Conservation (phyloP, 2,888 invertebrate genomes). For the Troides helena region DNA sequence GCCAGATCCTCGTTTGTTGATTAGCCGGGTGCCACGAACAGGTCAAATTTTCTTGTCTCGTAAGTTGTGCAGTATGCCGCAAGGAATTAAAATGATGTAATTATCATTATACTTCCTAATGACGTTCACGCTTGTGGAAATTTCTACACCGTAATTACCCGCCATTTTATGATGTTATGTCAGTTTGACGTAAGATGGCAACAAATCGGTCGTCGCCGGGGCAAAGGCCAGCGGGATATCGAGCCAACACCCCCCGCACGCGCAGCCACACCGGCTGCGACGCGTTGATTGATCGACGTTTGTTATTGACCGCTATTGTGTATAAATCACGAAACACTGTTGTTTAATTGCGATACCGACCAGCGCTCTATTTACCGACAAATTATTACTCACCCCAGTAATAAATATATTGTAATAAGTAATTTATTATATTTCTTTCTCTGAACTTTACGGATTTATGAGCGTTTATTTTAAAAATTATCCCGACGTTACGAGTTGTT, state of each 20-base stretch:
- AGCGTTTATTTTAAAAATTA: no score
- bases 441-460: no score
- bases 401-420: neutral
- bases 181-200: slow-evolving; percentile 18
- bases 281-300: slow-evolving; percentile 14
- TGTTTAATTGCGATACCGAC: slow-evolving; percentile 9
- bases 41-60: no score
- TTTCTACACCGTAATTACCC: neutral
- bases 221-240: slow-evolving; percentile 26
- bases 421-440: no score
- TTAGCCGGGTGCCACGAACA: no score
- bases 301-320: slow-evolving; percentile 8
- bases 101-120: neutral
- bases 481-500: no score
- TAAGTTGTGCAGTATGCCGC: no score
- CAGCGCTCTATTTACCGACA: neutral
- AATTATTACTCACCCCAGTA: neutral
- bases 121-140: slow-evolving; percentile 8
- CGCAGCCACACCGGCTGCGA: slow-evolving; percentile 8
- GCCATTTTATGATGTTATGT: slow-evolving; percentile 17
- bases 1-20: no score
- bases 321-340: slow-evolving; percentile 20
- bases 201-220: slow-evolving; percentile 11
- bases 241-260: slow-evolving; percentile 29
- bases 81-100: no score